Base-by-base conservation (phyloP, 2,888 invertebrate species). In the Drosophila meridiana region DNA sequence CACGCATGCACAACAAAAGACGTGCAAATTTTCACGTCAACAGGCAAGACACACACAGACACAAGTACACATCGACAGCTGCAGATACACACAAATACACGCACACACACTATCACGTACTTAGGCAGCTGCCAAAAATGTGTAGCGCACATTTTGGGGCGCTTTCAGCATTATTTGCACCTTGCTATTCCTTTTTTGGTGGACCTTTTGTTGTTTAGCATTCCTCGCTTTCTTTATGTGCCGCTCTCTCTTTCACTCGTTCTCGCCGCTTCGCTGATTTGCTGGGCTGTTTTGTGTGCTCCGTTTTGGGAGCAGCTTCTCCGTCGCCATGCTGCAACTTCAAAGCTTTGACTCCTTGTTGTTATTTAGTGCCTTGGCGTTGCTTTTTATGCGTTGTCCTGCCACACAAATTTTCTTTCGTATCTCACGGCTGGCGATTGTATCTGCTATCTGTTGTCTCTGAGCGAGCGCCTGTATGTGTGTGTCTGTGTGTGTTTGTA, bases 21-120 rank as follows among this genome's bases (percentile, higher is more conserved):
- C 90, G 85, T 85, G 85, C 83, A 85, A 85, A 90, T 90, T 88
- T 86, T 88, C 89, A 90, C 87, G 81, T 90, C 90, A 89, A 90
- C 90, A 88, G 89, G 82, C 79, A 72, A 65, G 34, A 60, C 66
- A 67, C 63, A 74, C 68, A 52, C 45, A 52, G 14, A 42, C 45
- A 36, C 30, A 64, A 45, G 64, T 59, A 66, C 13, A 69, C 36
- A 69, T 30, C 43, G 57, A 69, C 47, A 64, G 60, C 43, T 57
- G 57, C 26, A 73, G 48, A 72, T 66, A 66, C 47, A 72, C 20
- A 59, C 63, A 45, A 47, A 74, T 40, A 56, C 42, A 34, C 34
- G 45, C 45, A 72, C 59, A 38, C 60, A 74, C 80, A 80, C 86
- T 82, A 75, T 70, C 86, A 83, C 83, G 71, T 76, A 76, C 71